Evolutionary conservation across 2,888 invertebrate species (phyloP).

Genomic region (Axea sp.): DNA sequence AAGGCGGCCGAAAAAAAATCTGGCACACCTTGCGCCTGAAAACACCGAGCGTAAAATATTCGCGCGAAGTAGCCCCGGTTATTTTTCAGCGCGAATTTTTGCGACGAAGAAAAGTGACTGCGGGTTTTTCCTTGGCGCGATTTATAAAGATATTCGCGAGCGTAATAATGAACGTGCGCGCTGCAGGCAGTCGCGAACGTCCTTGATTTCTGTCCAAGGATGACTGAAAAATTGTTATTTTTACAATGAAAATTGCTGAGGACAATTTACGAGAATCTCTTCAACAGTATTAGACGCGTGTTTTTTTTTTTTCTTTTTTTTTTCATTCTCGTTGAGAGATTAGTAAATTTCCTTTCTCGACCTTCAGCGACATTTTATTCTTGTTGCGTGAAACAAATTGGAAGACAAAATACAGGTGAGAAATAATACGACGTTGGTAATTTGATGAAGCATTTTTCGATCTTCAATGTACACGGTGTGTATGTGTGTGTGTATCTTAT

Average conservation of each 20-base stretch:
- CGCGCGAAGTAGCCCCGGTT: conserved; percentile 11
- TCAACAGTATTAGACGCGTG: too few species aligned
- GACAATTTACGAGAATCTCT: too few species aligned
- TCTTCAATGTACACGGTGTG: too few species aligned
- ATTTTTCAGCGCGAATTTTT: conserved; percentile 37
- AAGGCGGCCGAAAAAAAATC: conserved; percentile 46
- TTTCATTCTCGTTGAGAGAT: too few species aligned
- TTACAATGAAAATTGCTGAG: conserved; percentile 5
- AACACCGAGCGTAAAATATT: conserved; percentile 27
- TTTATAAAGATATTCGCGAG: conserved; percentile 45
- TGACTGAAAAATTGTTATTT: conserved; percentile 34
- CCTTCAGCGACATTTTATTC: too few species aligned
- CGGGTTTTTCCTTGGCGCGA: conserved; percentile 33
- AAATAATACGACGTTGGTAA: too few species aligned
- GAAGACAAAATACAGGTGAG: too few species aligned
- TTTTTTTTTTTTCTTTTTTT: too few species aligned
- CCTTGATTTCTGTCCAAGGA: conserved; percentile 42
- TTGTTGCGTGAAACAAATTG: too few species aligned
- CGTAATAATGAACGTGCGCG: conserved; percentile 22
- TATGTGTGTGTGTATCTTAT: too few species aligned
- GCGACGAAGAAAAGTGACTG: conserved; percentile 21
- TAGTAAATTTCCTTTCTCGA: too few species aligned
- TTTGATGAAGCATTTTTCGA: too few species aligned
- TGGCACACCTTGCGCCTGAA: conserved; percentile 37
- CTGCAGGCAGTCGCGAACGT: conserved; percentile 16